Base-by-base conservation (phyloP, 2,113 vertebrate species). In the Sigmodon hispidus region DNA sequence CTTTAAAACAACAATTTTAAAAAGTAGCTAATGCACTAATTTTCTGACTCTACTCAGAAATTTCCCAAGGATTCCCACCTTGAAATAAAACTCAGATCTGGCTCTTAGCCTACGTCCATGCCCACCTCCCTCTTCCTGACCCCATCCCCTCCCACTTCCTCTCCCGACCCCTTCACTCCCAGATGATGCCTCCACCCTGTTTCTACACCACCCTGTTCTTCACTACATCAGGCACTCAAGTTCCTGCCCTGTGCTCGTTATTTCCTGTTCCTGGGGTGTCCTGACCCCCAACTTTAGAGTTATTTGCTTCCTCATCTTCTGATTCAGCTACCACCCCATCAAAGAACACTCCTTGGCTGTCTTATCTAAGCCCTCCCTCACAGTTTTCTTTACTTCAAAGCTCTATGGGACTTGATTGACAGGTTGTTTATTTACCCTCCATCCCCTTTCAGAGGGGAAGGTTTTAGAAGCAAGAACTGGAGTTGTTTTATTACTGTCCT, bases 181-280 rank as follows among this genome's bases (percentile, higher is more conserved):
- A 12, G 26, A 15, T 10, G 3, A 7, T 6, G 34, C 70, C 77
- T 36, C 31, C 3, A 15, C 2, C 86, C 87, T 73, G 61, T 17
- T 65, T 43, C 65, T 45, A 22, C 45, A 4, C 26, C 21, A 45
- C 50, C 48, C 65, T 7, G 3, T 8, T 24, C 50, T 24, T 36
- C 17, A n/a, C 7, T 34, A 48, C 0, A 52, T 79, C 50, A 50
- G 0, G 0, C 34, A 31, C 0, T 0, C 10, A 1, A 75, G 40
- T 69, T 43, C 80, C 86, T 65, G 65, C 52, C 50, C 79, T 12
- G 1, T 11, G 13, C 50, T 29, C 57, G 4, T 50, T 24, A 31
- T 79, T 63, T 91, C 94, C 84, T 84, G 92, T 95, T 77, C 79
- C 75, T 13, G 26, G 63, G 22, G 52, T 13, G 9, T 9, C 69